Evolutionary conservation across 2,113 vertebrate species (phyloP).

Genomic region (Fregata magnificens): DNA sequence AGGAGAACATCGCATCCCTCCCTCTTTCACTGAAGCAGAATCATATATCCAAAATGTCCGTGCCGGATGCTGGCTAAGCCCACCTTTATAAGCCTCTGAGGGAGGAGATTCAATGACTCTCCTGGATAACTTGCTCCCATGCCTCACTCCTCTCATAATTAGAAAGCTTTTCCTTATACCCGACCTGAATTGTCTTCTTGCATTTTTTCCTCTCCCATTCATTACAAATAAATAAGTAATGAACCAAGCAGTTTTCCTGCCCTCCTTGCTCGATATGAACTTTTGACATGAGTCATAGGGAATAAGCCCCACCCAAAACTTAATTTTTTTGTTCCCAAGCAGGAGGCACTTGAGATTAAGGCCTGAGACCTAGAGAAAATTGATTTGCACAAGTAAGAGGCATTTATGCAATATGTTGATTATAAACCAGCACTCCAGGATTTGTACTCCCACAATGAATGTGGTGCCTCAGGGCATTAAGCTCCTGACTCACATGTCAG

Average conservation of each 20-base stretch:
- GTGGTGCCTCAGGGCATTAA: slow-evolving; percentile 20
- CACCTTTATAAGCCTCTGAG: background rate
- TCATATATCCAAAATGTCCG: background rate
- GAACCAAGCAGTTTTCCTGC: background rate
- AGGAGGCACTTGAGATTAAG: background rate
- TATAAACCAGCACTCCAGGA: background rate
- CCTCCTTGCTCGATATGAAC: background rate
- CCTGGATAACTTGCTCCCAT: background rate
- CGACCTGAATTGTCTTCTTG: background rate
- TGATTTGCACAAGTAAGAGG: background rate
- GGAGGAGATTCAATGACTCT: background rate
- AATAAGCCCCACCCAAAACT: background rate
- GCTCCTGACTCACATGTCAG: slow-evolving; percentile 27
- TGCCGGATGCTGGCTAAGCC: background rate
- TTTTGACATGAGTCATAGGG: background rate
- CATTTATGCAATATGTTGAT: background rate
- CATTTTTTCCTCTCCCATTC: background rate
- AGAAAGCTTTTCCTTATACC: background rate
- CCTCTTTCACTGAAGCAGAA: background rate
- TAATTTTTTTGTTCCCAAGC: background rate
- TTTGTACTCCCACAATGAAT: background rate
- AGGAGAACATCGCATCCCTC: background rate
- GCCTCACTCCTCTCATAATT: background rate
- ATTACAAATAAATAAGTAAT: background rate
- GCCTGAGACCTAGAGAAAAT: background rate